phyloP scores from a whole-genome alignment of 2,797 vertebrate genomes.

The Apogon hyalosoma region DNA sequence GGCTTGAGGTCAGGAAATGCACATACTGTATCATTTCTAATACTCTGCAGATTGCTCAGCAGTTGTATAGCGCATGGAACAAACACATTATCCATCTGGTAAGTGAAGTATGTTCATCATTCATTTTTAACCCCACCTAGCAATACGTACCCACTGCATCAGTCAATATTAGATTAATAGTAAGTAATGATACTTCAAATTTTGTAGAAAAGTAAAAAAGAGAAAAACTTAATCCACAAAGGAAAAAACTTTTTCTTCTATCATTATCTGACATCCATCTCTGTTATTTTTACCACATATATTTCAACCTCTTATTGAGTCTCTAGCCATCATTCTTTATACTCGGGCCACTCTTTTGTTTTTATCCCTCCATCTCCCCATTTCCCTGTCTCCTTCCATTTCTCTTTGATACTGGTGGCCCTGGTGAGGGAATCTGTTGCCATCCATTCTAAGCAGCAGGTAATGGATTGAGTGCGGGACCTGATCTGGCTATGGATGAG shows the following conservation, averaged over 20 bases:
- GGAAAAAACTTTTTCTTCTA: conserved; percentile 11
- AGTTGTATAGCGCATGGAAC: neutral
- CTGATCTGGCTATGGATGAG: conserved; percentile 76
- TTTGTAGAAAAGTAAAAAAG: neutral
- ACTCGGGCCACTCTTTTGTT: conserved; percentile 48
- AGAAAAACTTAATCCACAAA: neutral
- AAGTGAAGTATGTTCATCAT: conserved; percentile 3
- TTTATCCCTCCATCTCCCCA: conserved; percentile 60
- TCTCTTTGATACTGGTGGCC: conserved; percentile 61
- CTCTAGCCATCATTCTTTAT: conserved; percentile 49
- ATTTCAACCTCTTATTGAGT: conserved; percentile 23
- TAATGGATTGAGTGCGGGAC: conserved; percentile 73
- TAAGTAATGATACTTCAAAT: neutral
- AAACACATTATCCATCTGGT: neutral
- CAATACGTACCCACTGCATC: neutral
- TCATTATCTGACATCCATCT: conserved; percentile 19
- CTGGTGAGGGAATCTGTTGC: conserved; percentile 53
- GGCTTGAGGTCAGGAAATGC: conserved; percentile 29
- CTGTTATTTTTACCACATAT: neutral
- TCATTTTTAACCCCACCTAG: neutral
- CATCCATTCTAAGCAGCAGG: conserved; percentile 70
- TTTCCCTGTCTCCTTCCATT: conserved; percentile 50
- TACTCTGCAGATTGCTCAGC: neutral
- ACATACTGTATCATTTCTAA: conserved; percentile 17
- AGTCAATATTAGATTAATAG: neutral